Base-by-base conservation (phyloP, 1,140 invertebrate species). In the Tetramorium parvispinum region DNA sequence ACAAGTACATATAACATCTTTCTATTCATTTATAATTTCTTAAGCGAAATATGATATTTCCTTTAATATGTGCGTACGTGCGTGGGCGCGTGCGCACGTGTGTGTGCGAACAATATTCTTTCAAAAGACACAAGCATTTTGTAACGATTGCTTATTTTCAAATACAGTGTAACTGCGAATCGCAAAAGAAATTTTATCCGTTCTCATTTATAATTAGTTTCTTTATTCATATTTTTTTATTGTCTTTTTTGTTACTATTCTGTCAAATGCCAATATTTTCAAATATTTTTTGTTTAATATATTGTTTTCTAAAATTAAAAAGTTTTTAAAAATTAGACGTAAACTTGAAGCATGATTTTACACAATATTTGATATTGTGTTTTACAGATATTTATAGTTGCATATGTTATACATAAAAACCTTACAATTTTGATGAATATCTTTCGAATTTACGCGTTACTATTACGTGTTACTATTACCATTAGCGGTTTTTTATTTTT, bases 371-470 rank as follows among this genome's bases (percentile, higher is more conserved):
- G 5, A 16, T 59, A 59, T 37, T 13, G 8, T 57, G 5, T 75
- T 53, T 2, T 21, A 7, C 5, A 37, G 11, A 18, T 11, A 46
- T 16, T 59, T 27, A n/a, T 68, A 3, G 16, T 55, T 27, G 10
- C 4, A 40, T 5, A 40, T 49, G 8, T 10, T 65, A 65, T 32
- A 61, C 24, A 4, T n/a, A 66, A 40, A 51, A 81, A 27, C 2
- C 24, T 43, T 18, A 16, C 37, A 37, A 24, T 57, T n/a, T 63
- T 46, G 16, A 55, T 27, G 37, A 32, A 43, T 51, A 10, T 40
- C 65, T 51, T 18, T 78, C 16, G 4, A 85, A 40, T 73, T 82
- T 63, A 63, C 66, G 5, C 46, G 49, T 70, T 21, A 40, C 40
- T 40, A 79, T 61, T 18, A 32, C 32, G 32, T 32, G 32, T 32